Evolutionary conservation across 2,797 vertebrate genomes (phyloP), one percentile per base, ranked within the genome.

Genomic region (Ambastaia sidthimunki): DNA sequence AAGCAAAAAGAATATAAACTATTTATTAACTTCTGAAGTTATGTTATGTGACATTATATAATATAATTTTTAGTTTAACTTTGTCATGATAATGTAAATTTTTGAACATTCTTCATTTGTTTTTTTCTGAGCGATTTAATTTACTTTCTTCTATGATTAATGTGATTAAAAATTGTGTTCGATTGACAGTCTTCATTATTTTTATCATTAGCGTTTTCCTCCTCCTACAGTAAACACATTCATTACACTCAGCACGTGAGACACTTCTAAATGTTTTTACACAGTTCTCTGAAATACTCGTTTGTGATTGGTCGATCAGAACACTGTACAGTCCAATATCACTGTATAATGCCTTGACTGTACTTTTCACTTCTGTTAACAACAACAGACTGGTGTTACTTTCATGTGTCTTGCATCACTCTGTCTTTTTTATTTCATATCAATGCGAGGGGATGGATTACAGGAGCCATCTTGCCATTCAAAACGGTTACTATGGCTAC

Each of bases 201-300:
- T 19, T 4, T 21, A 18, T 11, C 19, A 52, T 52, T 16, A 23
- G 11, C 1, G 54, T 21, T 12, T 5, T 41, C 37, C 37, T 37
- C 4, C 34, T 41, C 1, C 37, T 41, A 1, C 9, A 37, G 34
- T 37, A 41, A 41, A 41, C 37, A 41, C 37, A 41, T 41, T 41
- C 37, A 41, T 41, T 10, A 41, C 37, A 37, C 50, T 66, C n/a
- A 76, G 47, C 18, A 54, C 18, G 63, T 65, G 50, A 21, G 48
- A 74, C 25, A 75, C 28, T 4, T 41, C 44, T 34, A 37, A 16
- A 75, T 66, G 47, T 50, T 13, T n/a, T n/a, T n/a, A n/a, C n/a
- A n/a, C n/a, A n/a, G n/a, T n/a, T n/a, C n/a, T n/a, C 16, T 52
- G 16, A 52, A 52, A n/a, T n/a, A 52, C 50, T 52, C 7, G 16